These are phyloP conservation scores for Chouioia cunea DNA, from an alignment of 2,888 invertebrate species.

Conservation along the genomic window DNA sequence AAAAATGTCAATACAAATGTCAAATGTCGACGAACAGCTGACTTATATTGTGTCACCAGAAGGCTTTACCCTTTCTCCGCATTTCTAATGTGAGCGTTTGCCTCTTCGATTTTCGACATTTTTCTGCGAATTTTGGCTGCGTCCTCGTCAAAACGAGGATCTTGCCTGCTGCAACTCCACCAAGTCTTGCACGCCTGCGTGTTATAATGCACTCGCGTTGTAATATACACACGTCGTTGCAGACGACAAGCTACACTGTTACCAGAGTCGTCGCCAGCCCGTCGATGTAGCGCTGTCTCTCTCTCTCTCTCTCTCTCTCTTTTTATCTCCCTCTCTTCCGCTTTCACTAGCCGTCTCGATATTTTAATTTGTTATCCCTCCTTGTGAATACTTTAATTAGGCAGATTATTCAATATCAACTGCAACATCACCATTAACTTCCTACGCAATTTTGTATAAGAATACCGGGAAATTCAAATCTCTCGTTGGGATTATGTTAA, in stretches of 20 bases:
- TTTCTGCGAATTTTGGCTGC: constrained; percentile 37
- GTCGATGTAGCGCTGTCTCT: neutral
- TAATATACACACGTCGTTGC: constrained; percentile 41
- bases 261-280: neutral
- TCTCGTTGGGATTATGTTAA: too few species aligned
- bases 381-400: too few species aligned
- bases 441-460: too few species aligned
- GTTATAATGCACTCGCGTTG: neutral
- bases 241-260: constrained; percentile 44
- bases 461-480: constrained; percentile 11
- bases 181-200: neutral
- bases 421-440: too few species aligned
- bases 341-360: too few species aligned
- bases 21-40: constrained; percentile 13
- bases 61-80: constrained; percentile 84
- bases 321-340: neutral
- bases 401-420: too few species aligned
- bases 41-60: neutral
- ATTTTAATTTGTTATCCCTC: too few species aligned
- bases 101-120: constrained; percentile 81
- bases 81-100: constrained; percentile 80
- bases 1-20: constrained; percentile 52
- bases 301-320: neutral
- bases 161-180: neutral
- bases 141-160: neutral